These are phyloP conservation scores for Rhinolophus sinicus DNA, from an alignment of 2,113 vertebrate species.

Conservation along the genomic window DNA sequence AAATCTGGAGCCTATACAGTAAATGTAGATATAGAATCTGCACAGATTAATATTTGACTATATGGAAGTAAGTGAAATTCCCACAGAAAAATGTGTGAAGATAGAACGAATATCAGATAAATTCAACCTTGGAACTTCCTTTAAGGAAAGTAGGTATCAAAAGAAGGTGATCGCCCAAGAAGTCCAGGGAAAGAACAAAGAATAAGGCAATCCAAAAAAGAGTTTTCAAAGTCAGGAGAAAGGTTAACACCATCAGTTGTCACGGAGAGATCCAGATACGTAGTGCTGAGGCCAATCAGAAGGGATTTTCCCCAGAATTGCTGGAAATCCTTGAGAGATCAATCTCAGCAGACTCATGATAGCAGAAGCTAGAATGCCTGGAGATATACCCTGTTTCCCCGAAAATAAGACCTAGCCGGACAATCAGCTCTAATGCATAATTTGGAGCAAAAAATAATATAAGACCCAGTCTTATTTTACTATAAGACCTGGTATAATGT, in stretches of 20 bases:
- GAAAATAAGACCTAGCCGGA: too few species aligned
- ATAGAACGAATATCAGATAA: not conserved
- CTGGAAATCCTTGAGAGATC: not conserved
- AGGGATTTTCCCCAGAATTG: not conserved
- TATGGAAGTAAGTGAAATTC: not conserved
- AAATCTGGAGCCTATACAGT: not conserved
- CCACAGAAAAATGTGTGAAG: not conserved
- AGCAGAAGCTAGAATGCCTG: accelerated
- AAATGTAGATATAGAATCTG: not conserved
- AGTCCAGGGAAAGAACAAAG: not conserved
- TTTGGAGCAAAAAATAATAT: too few species aligned
- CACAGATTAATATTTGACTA: not conserved
- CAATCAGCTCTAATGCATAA: too few species aligned
- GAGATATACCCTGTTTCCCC: too few species aligned
- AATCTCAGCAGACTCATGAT: not conserved
- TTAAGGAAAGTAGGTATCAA: not conserved
- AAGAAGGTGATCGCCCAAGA: not conserved
- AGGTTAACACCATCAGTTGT: not conserved
- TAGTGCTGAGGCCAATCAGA: not conserved
- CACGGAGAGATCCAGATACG: not conserved
- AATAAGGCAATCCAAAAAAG: not conserved
- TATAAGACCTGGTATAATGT: too few species aligned
- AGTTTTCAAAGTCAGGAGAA: not conserved
- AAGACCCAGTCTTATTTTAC: too few species aligned
- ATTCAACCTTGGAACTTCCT: not conserved